Evolutionary conservation across 1,140 invertebrate genomes (phyloP).

Genomic region (Megalonaias nervosa): DNA sequence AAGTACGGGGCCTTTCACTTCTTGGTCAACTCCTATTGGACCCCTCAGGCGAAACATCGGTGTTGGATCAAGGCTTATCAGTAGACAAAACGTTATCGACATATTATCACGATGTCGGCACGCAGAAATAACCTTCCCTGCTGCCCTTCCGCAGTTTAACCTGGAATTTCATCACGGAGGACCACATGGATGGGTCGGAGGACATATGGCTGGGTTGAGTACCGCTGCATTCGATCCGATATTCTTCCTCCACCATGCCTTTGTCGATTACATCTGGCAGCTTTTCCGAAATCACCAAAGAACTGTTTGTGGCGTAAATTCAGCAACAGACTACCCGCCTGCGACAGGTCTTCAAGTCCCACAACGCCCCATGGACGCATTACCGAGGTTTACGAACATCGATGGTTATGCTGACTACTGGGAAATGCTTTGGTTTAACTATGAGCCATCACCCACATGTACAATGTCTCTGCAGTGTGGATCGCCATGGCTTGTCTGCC

Average conservation of each 20-base stretch:
- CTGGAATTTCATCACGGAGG: constrained; percentile 51
- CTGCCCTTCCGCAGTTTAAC: constrained; percentile 19
- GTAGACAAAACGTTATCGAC: background rate
- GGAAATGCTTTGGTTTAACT: constrained; percentile 32
- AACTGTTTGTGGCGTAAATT: constrained; percentile 4
- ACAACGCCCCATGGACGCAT: background rate
- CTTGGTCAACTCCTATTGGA: background rate
- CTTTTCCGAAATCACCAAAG: constrained; percentile 31
- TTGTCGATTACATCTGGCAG: constrained; percentile 62
- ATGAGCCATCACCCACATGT: constrained; percentile 26
- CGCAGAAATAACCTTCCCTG: background rate
- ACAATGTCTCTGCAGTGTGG: constrained; percentile 18
- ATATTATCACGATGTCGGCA: background rate
- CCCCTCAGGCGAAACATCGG: constrained; percentile 1
- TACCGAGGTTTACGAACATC: constrained; percentile 6
- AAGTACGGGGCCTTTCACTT: no score
- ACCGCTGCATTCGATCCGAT: constrained; percentile 65
- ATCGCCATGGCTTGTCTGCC: constrained; percentile 21
- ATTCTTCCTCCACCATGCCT: constrained; percentile 70
- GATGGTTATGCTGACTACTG: constrained; percentile 26
- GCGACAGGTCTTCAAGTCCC: background rate
- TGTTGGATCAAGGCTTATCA: background rate
- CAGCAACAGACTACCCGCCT: constrained; percentile 11
- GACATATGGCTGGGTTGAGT: constrained; percentile 41
- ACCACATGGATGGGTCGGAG: constrained; percentile 52